phyloP scores from a whole-genome alignment of 2,888 invertebrate species.

The Oscheius sp. region DNA sequence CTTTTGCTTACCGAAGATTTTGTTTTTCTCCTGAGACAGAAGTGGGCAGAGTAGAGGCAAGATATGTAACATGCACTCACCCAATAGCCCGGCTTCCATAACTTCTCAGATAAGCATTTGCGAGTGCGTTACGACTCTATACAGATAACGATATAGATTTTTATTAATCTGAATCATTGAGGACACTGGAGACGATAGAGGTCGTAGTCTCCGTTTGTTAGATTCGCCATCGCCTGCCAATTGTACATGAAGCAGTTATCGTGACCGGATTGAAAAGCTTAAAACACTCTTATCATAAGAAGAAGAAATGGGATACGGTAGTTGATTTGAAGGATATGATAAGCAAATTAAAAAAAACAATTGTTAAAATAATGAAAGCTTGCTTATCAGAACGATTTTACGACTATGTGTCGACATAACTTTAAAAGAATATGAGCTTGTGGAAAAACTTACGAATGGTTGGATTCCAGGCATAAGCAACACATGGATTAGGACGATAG shows the following conservation, averaged over 20 bases:
- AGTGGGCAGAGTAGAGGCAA: too few relatives aligned
- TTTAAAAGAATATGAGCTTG: too few relatives aligned
- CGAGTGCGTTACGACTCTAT: constrained; percentile 16
- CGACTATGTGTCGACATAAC: background rate
- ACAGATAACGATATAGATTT: background rate
- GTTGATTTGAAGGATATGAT: too few relatives aligned
- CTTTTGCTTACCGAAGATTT: too few relatives aligned
- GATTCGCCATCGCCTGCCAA: constrained; percentile 6
- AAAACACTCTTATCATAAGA: too few relatives aligned
- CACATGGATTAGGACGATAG: constrained; percentile 23
- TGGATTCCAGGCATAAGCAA: constrained; percentile 32
- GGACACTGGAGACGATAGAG: constrained; percentile 12
- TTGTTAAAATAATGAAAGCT: too few relatives aligned
- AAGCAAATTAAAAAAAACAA: too few relatives aligned
- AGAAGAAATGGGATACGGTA: too few relatives aligned
- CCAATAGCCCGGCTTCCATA: constrained; percentile 18
- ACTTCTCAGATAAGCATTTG: constrained; percentile 15
- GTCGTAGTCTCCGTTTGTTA: background rate
- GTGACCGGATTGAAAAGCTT: constrained; percentile 14
- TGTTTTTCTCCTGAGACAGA: too few relatives aligned
- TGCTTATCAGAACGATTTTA: too few relatives aligned
- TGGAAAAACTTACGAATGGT: constrained; percentile 21
- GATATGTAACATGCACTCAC: too few relatives aligned
- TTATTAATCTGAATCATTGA: constrained; percentile 4
- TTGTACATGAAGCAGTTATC: constrained; percentile 34